Conservation (phyloP, 2,797 vertebrate genomes). For the Phalanger gymnotis region DNA sequence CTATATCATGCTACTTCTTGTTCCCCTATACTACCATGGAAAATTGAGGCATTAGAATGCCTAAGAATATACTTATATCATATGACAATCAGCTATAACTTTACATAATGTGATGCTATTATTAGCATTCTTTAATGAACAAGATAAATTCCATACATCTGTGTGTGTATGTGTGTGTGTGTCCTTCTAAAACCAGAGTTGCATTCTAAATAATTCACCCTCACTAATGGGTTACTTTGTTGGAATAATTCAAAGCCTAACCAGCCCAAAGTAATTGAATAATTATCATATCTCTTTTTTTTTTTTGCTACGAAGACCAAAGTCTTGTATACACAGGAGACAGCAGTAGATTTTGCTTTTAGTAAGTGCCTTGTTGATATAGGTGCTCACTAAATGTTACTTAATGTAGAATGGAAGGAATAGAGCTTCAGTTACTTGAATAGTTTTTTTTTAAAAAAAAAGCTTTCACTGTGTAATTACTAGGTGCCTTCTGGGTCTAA, state of each 20-base stretch:
- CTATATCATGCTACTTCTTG: not conserved
- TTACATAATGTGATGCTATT: not conserved
- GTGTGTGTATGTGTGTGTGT: too few relatives aligned
- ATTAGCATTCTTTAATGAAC: not conserved
- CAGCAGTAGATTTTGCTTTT: not conserved
- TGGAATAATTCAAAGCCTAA: not conserved
- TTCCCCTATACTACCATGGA: not conserved
- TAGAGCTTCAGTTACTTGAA: not conserved
- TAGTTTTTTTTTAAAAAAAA: not conserved
- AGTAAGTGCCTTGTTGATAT: not conserved
- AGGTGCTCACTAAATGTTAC: not conserved
- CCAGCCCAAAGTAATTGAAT: not conserved
- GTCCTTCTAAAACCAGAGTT: not conserved
- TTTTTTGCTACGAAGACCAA: not conserved
- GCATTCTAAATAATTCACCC: not conserved
- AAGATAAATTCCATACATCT: not conserved
- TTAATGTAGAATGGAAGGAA: not conserved
- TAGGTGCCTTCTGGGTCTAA: not conserved
- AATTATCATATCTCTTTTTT: not conserved
- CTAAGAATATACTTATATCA: not conserved
- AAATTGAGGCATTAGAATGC: not conserved
- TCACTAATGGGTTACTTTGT: not conserved
- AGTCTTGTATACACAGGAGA: not conserved
- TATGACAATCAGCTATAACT: not conserved
- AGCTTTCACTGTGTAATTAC: not conserved